Evolutionary conservation across 2,797 vertebrate genomes (phyloP).

Genomic region (Alfaro cultratus): DNA sequence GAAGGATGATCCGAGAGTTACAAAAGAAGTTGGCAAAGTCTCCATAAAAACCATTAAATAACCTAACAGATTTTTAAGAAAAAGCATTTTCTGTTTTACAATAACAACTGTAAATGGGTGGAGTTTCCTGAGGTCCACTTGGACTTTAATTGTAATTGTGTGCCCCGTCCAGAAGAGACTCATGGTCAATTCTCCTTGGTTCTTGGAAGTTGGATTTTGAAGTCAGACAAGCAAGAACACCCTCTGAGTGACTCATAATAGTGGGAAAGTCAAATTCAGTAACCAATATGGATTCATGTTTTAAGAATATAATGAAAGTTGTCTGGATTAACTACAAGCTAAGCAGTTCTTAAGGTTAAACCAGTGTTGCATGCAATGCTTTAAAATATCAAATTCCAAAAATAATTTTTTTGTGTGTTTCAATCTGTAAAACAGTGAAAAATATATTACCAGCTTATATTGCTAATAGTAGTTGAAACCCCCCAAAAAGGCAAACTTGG

Average conservation of each 20-base stretch:
- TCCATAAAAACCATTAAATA: not conserved
- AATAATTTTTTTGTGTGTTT: not conserved
- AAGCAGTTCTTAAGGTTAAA: not conserved
- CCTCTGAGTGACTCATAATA: not conserved
- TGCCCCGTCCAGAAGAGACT: too few relatives aligned
- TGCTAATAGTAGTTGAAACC: not conserved
- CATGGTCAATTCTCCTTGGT: not conserved
- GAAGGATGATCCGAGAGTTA: not conserved
- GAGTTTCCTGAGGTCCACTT: not conserved
- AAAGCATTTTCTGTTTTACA: not conserved
- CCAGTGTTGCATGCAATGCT: not conserved
- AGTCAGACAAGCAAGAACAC: not conserved
- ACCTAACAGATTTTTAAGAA: not conserved
- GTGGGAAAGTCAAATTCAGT: not conserved
- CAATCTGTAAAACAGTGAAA: not conserved
- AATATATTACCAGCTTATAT: too few relatives aligned
- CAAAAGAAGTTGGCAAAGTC: not conserved
- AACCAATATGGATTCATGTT: not conserved
- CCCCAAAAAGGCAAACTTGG: not conserved
- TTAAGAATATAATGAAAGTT: not conserved
- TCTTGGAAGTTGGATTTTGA: not conserved
- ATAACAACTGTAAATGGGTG: not conserved
- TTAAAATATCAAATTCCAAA: not conserved
- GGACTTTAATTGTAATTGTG: not conserved
- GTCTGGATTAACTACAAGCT: not conserved